Evolutionary conservation across 35 echinoderm and acorn worm species (phyloP), one percentile per base, ranked within the genome.

Genomic region (Apostichopus japonicus): DNA sequence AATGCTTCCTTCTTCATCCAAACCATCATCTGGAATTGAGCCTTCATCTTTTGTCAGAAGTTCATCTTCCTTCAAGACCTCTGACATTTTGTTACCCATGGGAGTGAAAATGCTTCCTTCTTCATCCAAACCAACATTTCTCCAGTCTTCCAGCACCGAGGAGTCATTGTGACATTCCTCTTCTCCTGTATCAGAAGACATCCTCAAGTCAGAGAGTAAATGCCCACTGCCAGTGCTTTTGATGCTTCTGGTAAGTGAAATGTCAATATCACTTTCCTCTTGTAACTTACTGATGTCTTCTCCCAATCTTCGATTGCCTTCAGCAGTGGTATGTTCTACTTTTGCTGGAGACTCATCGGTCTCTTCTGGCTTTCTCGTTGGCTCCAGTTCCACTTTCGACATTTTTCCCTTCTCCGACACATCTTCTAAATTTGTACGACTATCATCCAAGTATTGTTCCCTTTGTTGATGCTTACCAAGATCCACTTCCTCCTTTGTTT

Each of bases 121-220:
- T 61, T 61, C 8, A 61, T 61, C 7, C 13, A 13, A 13, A 10
- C 57, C 57, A 61, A 10, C 57, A 61, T 61, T 61, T 11, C 33
- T 44, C 33, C 33, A 44, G 33, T 44, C 33, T 44, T 44, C 33
- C 33, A 44, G 3, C 33, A 44, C 33, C 33, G 33, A 44, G 33
- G 33, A 44, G 0, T 61, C 57, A 61, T 61, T 61, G 7, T 61
- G 57, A 61, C 57, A 61, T 23, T 77, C 17, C 24, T 84, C 54
- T 19, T 84, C 81, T 24, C 81, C 81, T 8, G 53, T 57, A 24
- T 84, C 10, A 23, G 81, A 84, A 84, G 81, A 57, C 53, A 84
- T 84, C 56, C 21, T 22, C 15, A 84, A 84, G 57, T 84, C 81
- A 57, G 81, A 84, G 55, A 57, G 56, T 57, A 84, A 57, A 58